Conservation (phyloP, 2,113 vertebrate genomes). For the Oncorhynchus kisutch region DNA sequence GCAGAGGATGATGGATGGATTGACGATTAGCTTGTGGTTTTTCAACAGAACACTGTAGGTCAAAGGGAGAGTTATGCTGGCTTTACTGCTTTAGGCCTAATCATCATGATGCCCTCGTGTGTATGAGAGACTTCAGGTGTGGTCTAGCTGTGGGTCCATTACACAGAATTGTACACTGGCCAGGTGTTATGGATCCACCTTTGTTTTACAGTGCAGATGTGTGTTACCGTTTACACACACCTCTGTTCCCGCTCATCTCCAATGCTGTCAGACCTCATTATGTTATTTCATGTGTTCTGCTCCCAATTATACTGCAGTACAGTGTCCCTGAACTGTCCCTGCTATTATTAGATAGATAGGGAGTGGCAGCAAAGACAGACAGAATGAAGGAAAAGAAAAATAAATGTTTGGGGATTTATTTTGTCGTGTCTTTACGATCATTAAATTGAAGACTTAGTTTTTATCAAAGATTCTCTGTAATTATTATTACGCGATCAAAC, state of each 20-base stretch:
- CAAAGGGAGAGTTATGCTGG: no score
- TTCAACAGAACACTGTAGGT: no score
- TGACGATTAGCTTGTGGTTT: no score
- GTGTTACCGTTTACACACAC: background rate
- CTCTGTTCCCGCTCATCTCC: constrained; percentile 3
- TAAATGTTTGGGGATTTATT: background rate
- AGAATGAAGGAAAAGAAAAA: background rate
- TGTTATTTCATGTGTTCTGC: constrained; percentile 46
- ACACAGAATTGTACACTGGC: background rate
- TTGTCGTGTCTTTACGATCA: no score
- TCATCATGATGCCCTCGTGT: no score
- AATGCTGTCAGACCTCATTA: constrained; percentile 22
- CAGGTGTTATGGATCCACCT: background rate
- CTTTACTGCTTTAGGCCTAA: no score
- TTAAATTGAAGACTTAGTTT: no score
- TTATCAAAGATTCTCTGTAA: no score
- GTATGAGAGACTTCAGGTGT: no score
- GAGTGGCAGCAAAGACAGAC: background rate
- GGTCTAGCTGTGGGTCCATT: no score
- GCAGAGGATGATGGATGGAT: no score
- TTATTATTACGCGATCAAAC: no score
- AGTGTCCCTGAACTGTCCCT: constrained; percentile 6
- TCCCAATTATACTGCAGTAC: constrained; percentile 31
- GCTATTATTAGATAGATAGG: constrained; percentile 31
- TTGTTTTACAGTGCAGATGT: background rate